phyloP scores from a whole-genome alignment of 2,888 invertebrate genomes.

The Parelbella ahira region DNA sequence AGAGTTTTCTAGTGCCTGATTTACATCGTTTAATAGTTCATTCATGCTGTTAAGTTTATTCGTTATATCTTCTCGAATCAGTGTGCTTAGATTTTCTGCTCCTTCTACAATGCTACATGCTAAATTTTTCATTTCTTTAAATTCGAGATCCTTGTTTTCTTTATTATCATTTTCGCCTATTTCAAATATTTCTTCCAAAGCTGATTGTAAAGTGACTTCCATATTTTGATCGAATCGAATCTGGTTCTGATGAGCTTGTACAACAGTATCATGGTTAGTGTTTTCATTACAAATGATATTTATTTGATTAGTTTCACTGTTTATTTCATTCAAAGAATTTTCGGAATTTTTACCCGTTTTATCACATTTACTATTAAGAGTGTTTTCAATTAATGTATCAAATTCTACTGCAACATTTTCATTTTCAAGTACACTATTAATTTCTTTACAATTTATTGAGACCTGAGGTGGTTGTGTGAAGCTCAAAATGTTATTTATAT shows the following conservation, averaged over 20 bases:
- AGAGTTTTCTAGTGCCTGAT: slow-evolving; percentile 65
- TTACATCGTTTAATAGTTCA: slow-evolving; percentile 68
- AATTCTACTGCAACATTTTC: too few species aligned
- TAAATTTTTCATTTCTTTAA: slow-evolving; percentile 63
- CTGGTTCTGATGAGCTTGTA: slow-evolving; percentile 18
- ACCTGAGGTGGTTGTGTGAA: background rate
- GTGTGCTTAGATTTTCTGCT: slow-evolving; percentile 65
- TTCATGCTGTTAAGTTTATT: slow-evolving; percentile 74
- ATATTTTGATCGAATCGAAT: slow-evolving; percentile 49
- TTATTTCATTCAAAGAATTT: too few species aligned
- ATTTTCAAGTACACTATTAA: background rate
- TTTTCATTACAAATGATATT: too few species aligned
- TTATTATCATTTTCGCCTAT: slow-evolving; percentile 42
- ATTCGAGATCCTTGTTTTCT: slow-evolving; percentile 56
- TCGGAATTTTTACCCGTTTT: too few species aligned
- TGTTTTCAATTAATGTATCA: too few species aligned
- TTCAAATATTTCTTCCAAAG: slow-evolving; percentile 54
- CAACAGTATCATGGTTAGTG: background rate
- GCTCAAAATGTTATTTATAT: slow-evolving; percentile 49
- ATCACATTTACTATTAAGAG: too few species aligned
- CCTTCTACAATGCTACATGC: slow-evolving; percentile 66
- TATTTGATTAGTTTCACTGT: too few species aligned
- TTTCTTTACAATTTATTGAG: background rate
- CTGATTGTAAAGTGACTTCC: slow-evolving; percentile 54
- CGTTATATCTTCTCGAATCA: slow-evolving; percentile 69